These are phyloP conservation scores for Xylota sylvarum DNA, from an alignment of 2,888 invertebrate species.

Conservation along the genomic window DNA sequence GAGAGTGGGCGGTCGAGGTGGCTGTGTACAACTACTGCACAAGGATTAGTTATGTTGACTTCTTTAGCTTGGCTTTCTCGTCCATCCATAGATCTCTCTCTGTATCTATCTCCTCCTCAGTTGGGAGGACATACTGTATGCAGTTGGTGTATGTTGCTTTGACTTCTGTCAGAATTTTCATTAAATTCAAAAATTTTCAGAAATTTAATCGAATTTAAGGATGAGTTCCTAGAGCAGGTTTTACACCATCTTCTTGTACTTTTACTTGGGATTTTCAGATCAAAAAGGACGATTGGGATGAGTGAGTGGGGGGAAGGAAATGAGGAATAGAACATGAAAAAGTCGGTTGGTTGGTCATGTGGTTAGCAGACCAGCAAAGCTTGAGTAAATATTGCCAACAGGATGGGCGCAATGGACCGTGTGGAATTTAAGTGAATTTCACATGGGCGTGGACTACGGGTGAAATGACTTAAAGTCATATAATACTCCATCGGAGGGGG, in stretches of 20 bases:
- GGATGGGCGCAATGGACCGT: constrained; percentile 63
- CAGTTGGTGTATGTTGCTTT: constrained; percentile 51
- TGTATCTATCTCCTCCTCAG: too few relatives aligned
- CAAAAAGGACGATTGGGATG: neutral
- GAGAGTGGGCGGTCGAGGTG: constrained; percentile 40
- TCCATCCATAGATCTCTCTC: constrained; percentile 41
- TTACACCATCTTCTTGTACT: constrained; percentile 36
- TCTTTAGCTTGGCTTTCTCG: constrained; percentile 61
- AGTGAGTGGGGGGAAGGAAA: neutral
- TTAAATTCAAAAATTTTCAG: constrained; percentile 68
- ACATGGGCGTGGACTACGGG: constrained; percentile 33
- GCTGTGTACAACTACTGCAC: constrained; percentile 50
- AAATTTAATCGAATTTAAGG: constrained; percentile 75
- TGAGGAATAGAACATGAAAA: constrained; percentile 57
- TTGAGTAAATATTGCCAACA: constrained; percentile 62
- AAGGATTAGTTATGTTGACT: constrained; percentile 74
- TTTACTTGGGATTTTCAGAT: constrained; percentile 28
- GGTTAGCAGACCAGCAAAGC: constrained; percentile 52
- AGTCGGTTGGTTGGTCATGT: constrained; percentile 71
- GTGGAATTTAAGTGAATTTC: constrained; percentile 70
- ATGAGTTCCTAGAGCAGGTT: constrained; percentile 28
- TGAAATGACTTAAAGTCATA: constrained; percentile 43
- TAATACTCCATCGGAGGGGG: too few relatives aligned
- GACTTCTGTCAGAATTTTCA: constrained; percentile 75
- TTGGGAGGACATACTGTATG: neutral